Evolutionary conservation across 2,797 vertebrate species (phyloP), one percentile per base, ranked within the genome.

Genomic region (Typhlichthys eigenmanni): DNA sequence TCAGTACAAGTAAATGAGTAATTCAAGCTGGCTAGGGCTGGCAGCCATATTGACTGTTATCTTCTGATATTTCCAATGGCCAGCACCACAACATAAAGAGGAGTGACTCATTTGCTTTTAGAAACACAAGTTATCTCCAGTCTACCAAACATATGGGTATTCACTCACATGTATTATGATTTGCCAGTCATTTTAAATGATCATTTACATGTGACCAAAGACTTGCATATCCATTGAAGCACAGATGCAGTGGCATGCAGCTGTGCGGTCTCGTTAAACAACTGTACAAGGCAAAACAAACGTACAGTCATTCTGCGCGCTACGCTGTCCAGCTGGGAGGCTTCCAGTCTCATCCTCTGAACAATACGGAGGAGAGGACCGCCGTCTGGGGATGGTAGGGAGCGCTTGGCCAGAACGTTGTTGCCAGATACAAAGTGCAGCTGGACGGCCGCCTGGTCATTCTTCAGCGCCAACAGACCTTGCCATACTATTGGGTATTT

Each of bases 401-500:
- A 99, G 32, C 96, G 94, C 73, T 99, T 96, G 0, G 98, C 96
- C 86, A 99, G 75, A 7, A 98, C 85, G 1, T 95, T 97, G 85
- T 99, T 99, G 59, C 98, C 98, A 0, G 97, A 98, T 66, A 99
- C 96, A 1, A 99, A 99, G 84, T 99, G 98, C 68, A 99, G 90
- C 91, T 99, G 97, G 72, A 99, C 97, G 0, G 97, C 97, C 0
- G 97, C 97, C 0, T 96, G 96, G 84, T 99, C 97, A 0, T 99
- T 99, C 87, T 99, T 99, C 19, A 99, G 92, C 38, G 97, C 98
- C 85, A 99, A 68, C 17, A 98, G 91, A 62, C 98, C 98, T 92
- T 99, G 98, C 98, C 97, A 99, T 61, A 99, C 96, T 12, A 99
- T 99, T 1, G 98, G 98, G 84, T 99, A 99, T 87, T 98, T 98